Percentiles rank a stretch among this genome's conserved stretches.
phyloP scores from a whole-genome alignment of 2,888 invertebrate species.

The Xanthia icteritia region DNA sequence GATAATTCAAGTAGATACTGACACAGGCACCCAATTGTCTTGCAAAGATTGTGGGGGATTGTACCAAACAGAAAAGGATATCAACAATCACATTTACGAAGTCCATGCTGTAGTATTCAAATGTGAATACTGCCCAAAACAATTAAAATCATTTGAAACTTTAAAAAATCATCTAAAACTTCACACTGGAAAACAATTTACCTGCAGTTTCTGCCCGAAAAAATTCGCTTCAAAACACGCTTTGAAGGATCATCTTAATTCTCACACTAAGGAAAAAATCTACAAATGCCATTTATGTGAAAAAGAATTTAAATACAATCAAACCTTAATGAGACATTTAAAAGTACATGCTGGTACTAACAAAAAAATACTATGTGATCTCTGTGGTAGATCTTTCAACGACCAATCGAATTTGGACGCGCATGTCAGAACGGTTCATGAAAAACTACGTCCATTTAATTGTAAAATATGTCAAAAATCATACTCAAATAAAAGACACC shows the following conservation, averaged over 20 bases:
- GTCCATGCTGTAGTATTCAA: slow-evolving; percentile 13
- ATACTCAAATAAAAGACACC: slow-evolving; percentile 36
- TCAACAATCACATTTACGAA: slow-evolving; percentile 24
- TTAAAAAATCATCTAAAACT: slow-evolving; percentile 1
- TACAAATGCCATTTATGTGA: slow-evolving; percentile 75
- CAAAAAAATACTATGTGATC: slow-evolving; percentile 45
- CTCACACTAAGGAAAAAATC: slow-evolving; percentile 62
- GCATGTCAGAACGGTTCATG: slow-evolving; percentile 47
- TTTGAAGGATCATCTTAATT: slow-evolving; percentile 20
- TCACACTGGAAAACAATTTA: background rate
- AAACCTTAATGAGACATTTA: slow-evolving; percentile 40
- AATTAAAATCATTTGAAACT: background rate
- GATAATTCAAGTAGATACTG: slow-evolving; percentile 2
- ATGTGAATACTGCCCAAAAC: slow-evolving; percentile 41
- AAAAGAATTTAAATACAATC: slow-evolving; percentile 73
- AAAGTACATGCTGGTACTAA: slow-evolving; percentile 39
- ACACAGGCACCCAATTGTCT: slow-evolving; percentile 6
- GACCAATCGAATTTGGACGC: slow-evolving; percentile 46
- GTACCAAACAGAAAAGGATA: slow-evolving; percentile 20
- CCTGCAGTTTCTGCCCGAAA: slow-evolving; percentile 34
- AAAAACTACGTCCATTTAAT: slow-evolving; percentile 23
- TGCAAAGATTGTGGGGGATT: slow-evolving; percentile 46
- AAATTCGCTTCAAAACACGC: background rate
- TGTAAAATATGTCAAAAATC: slow-evolving; percentile 47
- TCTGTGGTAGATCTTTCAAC: slow-evolving; percentile 50